Base-by-base conservation (phyloP, 2,113 vertebrate species). In the Rhineura floridana region DNA sequence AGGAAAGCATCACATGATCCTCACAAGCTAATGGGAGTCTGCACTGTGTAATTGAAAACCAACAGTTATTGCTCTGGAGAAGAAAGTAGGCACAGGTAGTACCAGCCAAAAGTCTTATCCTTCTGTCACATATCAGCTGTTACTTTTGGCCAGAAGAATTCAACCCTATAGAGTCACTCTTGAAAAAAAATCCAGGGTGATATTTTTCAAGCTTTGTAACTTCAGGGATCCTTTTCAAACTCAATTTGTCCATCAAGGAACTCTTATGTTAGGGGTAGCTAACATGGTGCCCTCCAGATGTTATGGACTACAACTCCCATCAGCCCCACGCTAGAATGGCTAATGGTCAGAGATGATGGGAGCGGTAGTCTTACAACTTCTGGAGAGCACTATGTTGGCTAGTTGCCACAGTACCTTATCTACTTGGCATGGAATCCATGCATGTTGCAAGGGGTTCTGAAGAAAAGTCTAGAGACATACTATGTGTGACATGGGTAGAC, bases 41-140 rank as follows among this genome's bases (percentile, higher is more conserved):
- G 13, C 25, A 33, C 81, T 28, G 36, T 83, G 78, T 82, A 83
- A 86, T 48, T 52, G n/a, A 69, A 90, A 90, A 83, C 85, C n/a
- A 55, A 55, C 36, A 17, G 30, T 82, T 67, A 25, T 36, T 62
- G 55, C 77, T 81, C 28, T 89, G 46, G 83, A 89, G 83, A 81
- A 85, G 81, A n/a, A 73, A 80, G 25, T 6, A 69, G 80, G 36
- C 25, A 82, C 84, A 78, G 79, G 36, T 46, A 87, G 62, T 77
- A 5, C 80, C 72, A 83, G 89, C 84, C 72, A 90, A 87, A 70
- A 8, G 59, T 87, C 48, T 70, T 50, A 30, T 33, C 63, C 19
- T 59, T 67, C 30, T 72, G 79, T 76, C n/a, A 67, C 10, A 42
- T 21, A 52, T n/a, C 84, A 83, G 84, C 79, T 90, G 84, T 28